A percentile compares a stretch with the other conserved stretches of the same genome.
These are phyloP conservation scores for Apostichopus californicus DNA, from an alignment of 35 echinoderm and acorn worm genomes.

Conservation along the genomic window DNA sequence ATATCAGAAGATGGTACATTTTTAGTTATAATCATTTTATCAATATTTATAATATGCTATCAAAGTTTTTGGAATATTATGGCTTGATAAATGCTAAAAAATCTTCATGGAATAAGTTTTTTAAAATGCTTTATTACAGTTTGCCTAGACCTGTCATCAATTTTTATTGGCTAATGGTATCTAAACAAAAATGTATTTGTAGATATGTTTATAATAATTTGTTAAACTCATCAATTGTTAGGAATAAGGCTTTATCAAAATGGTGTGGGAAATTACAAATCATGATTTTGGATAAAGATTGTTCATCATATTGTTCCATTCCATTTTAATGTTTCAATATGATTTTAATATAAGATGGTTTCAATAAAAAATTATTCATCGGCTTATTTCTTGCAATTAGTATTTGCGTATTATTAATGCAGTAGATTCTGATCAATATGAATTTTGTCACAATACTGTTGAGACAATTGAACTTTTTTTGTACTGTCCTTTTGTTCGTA, in stretches of 20 bases:
- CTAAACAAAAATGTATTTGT: constrained; percentile 6
- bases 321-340: background rate
- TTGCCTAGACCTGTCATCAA: background rate
- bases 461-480: constrained; percentile 16
- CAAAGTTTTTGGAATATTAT: constrained; percentile 10
- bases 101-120: background rate
- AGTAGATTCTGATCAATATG: background rate
- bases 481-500: background rate
- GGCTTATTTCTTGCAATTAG: background rate
- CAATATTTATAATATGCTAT: background rate
- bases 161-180: background rate
- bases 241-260: background rate
- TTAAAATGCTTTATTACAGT: background rate
- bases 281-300: background rate
- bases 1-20: background rate
- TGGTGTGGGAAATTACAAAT: background rate
- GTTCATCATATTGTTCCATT: background rate
- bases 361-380: constrained; percentile 4
- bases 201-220: constrained; percentile 9
- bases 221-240: background rate
- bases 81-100: background rate
- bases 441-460: too few relatives aligned
- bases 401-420: background rate
- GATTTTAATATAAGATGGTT: background rate
- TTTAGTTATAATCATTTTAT: background rate